These are phyloP conservation scores for Desmophyllum pertusum DNA, from an alignment of 92 coral and sea anemone species.

Conservation along the genomic window DNA sequence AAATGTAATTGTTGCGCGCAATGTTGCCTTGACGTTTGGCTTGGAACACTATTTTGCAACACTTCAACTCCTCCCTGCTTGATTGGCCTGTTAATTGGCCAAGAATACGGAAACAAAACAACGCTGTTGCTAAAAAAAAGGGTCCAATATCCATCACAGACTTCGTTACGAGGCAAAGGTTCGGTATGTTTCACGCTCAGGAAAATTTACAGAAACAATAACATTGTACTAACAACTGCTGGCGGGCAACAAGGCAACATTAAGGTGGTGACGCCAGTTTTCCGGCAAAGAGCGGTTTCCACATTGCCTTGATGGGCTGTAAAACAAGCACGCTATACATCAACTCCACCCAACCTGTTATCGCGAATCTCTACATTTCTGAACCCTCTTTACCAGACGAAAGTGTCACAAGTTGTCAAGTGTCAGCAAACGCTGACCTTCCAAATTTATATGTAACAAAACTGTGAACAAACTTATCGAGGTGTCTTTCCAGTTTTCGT, in stretches of 20 bases:
- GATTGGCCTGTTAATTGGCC: background rate
- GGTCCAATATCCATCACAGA: no score
- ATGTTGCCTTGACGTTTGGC: no score
- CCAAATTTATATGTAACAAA: no score
- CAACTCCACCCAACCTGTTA: background rate
- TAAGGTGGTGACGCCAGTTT: conserved; percentile 17
- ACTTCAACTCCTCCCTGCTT: background rate
- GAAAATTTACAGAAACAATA: background rate
- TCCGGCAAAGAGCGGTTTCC: conserved; percentile 72
- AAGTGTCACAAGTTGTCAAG: no score
- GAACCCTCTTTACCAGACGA: background rate
- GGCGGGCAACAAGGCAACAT: background rate
- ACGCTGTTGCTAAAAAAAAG: no score
- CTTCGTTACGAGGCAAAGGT: no score
- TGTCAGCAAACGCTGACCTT: no score
- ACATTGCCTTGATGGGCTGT: conserved; percentile 52
- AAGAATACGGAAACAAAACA: background rate
- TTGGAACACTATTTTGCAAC: background rate
- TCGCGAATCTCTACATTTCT: background rate
- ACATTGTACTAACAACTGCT: conserved; percentile 15
- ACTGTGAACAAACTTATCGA: no score
- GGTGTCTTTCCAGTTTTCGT: no score
- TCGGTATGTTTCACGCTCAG: background rate
- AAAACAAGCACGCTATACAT: conserved; percentile 18
- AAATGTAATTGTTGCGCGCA: background rate